Conservation (phyloP, 2,113 vertebrate species). For the Corythornis vintsioides region DNA sequence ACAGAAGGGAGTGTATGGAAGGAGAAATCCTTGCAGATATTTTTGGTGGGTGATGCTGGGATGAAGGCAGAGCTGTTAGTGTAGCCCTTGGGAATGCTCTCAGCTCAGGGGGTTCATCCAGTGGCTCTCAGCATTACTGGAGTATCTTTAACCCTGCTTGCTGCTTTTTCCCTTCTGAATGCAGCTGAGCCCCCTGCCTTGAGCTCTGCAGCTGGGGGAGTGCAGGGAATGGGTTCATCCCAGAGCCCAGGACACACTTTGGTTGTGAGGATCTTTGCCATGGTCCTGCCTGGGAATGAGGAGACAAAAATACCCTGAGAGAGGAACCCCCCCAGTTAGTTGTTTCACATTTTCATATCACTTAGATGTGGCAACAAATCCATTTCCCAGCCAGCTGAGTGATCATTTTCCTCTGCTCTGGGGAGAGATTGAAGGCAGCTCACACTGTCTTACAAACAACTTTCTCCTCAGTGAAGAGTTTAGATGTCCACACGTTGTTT, state of each 20-base stretch:
- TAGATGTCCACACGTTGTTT: background rate
- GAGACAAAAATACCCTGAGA: background rate
- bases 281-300: background rate
- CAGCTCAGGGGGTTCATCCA: background rate
- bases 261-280: background rate
- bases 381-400: background rate
- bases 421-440: background rate
- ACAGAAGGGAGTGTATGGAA: background rate
- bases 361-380: background rate
- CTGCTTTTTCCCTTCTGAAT: background rate
- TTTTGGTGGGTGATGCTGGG: background rate
- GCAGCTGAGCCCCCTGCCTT: background rate
- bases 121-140: background rate
- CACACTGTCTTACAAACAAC: background rate
- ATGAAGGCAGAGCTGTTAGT: background rate
- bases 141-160: background rate
- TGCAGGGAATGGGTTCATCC: background rate
- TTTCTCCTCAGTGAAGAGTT: background rate
- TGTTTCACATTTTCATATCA: background rate
- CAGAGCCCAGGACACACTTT: background rate
- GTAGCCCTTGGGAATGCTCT: background rate
- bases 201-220: background rate
- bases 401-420: background rate
- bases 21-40: background rate
- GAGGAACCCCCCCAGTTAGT: background rate